A percentile compares a stretch with the other conserved stretches of the same genome.
Evolutionary conservation across 1,140 invertebrate genomes (phyloP).

Genomic region (Musca domestica): DNA sequence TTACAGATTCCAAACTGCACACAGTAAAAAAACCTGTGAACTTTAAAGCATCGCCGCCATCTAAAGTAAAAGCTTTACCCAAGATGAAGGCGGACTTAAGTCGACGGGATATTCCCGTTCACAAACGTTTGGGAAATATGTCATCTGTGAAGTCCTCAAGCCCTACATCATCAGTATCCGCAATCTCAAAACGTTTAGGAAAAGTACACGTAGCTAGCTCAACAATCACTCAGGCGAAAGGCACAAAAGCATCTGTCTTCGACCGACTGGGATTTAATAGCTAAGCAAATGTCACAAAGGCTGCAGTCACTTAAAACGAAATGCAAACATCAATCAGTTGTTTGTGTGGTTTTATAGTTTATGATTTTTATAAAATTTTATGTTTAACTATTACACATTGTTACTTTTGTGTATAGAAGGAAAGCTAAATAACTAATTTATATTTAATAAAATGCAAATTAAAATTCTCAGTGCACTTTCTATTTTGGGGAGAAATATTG

Average conservation of each 20-base stretch:
- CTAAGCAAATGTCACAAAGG: conserved; percentile 17
- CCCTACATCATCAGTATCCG: conserved; percentile 28
- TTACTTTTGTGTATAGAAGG: no score
- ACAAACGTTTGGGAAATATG: conserved; percentile 35
- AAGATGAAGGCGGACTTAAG: conserved; percentile 43
- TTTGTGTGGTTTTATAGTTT: no score
- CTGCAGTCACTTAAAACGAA: no score
- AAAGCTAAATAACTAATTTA: no score
- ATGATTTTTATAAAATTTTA: no score
- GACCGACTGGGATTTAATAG: conserved; percentile 50
- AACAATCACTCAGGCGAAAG: conserved; percentile 1
- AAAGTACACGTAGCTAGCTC: conserved; percentile 23
- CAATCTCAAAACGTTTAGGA: conserved; percentile 28
- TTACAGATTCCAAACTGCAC: conserved; percentile 41
- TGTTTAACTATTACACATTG: no score
- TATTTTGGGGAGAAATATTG: no score
- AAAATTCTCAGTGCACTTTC: no score
- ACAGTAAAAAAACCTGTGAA: conserved; percentile 44
- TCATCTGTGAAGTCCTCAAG: conserved; percentile 19
- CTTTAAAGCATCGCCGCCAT: conserved; percentile 46
- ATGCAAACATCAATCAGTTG: no score
- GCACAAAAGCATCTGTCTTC: conserved; percentile 33
- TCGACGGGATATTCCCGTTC: conserved; percentile 43
- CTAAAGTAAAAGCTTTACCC: conserved; percentile 40
- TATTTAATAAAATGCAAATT: no score